Conservation (phyloP, 1,140 invertebrate genomes). For the Rhynchophorus ferrugineus region DNA sequence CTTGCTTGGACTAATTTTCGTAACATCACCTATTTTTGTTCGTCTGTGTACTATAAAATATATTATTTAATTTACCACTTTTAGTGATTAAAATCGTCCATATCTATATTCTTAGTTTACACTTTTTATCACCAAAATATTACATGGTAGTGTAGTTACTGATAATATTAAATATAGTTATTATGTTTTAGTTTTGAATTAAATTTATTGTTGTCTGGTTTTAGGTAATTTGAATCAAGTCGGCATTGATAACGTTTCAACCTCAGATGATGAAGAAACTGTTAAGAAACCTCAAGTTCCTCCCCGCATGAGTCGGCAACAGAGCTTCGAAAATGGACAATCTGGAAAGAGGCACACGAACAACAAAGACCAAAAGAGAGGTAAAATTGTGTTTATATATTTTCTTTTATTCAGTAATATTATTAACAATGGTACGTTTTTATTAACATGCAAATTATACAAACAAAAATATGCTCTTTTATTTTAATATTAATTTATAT, state of each 20-base stretch:
- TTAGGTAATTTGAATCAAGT: constrained; percentile 56
- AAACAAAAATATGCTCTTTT: constrained; percentile 1
- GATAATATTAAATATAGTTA: too few relatives aligned
- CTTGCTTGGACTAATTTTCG: too few relatives aligned
- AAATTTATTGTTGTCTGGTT: too few relatives aligned
- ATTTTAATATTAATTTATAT: neutral
- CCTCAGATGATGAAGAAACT: constrained; percentile 35
- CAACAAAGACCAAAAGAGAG: constrained; percentile 32
- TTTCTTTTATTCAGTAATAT: neutral
- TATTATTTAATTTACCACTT: too few relatives aligned
- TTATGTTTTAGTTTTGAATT: too few relatives aligned
- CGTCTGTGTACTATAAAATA: too few relatives aligned
- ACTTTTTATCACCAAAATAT: too few relatives aligned
- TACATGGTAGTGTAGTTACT: too few relatives aligned
- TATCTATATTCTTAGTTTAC: too few relatives aligned
- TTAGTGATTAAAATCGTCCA: too few relatives aligned
- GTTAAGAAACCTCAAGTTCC: constrained; percentile 52
- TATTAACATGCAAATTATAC: too few relatives aligned
- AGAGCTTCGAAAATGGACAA: constrained; percentile 40
- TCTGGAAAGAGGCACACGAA: constrained; percentile 35
- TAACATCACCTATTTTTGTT: too few relatives aligned
- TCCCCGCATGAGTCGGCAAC: constrained; percentile 48
- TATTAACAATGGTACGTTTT: neutral
- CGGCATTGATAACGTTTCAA: constrained; percentile 66
- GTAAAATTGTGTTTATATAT: constrained; percentile 19